Percentiles rank a stretch among this genome's conserved stretches.
Conservation (phyloP, 1,140 invertebrate species). For the Scylla paramamosain region DNA sequence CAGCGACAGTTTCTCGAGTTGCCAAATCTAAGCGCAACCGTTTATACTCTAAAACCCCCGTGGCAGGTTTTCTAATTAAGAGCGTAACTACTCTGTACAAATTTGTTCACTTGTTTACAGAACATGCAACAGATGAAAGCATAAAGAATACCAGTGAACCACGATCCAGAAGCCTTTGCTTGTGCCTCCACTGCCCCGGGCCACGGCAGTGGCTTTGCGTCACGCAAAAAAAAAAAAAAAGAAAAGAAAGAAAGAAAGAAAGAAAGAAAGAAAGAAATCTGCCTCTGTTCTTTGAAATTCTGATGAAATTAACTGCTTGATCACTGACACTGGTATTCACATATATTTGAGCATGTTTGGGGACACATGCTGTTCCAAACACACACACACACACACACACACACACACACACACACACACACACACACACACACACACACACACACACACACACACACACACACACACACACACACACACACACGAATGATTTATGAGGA, state of each 20-base stretch:
- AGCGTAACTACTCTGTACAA: background rate
- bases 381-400: too few species aligned
- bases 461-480: slow-evolving; percentile 8
- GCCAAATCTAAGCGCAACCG: too few species aligned
- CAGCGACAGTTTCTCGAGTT: too few species aligned
- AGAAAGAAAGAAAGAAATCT: background rate
- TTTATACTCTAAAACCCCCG: background rate
- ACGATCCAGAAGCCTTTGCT: background rate
- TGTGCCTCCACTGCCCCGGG: background rate
- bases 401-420: background rate
- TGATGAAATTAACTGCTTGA: background rate
- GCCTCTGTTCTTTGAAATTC: background rate
- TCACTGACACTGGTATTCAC: background rate
- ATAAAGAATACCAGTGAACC: background rate
- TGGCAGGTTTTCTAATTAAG: slow-evolving; percentile 4
- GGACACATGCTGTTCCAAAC: too few species aligned
- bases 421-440: background rate
- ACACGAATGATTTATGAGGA: background rate
- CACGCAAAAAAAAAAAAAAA: background rate
- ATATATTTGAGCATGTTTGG: background rate
- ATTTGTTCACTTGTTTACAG: background rate
- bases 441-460: slow-evolving; percentile 21
- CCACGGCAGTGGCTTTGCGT: background rate
- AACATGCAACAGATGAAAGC: background rate
- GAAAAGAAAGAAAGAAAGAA: background rate